A percentile compares a stretch with the other conserved stretches of the same genome.
These are phyloP conservation scores for Hyposmocoma kahamanoa DNA, from an alignment of 1,140 invertebrate genomes.

Conservation along the genomic window DNA sequence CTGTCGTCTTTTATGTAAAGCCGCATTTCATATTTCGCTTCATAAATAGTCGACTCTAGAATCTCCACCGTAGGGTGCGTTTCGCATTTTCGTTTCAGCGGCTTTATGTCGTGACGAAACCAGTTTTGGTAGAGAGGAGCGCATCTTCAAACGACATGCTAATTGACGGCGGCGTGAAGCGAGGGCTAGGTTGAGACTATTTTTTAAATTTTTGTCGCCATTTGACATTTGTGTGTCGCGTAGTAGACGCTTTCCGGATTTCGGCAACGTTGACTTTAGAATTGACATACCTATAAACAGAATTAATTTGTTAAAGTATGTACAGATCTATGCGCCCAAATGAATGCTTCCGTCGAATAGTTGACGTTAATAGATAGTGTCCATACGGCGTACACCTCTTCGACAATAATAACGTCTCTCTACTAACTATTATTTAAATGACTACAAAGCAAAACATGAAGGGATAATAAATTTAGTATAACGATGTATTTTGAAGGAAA, in stretches of 20 bases:
- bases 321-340: not conserved
- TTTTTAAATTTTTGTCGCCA: slow-evolving; percentile 41
- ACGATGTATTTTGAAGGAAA: no score
- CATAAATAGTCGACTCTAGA: slow-evolving; percentile 40
- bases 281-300: not conserved
- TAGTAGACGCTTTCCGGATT: not conserved
- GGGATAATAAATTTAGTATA: no score
- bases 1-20: slow-evolving; percentile 38
- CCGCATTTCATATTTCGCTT: slow-evolving; percentile 28
- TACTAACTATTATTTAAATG: no score
- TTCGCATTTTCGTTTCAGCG: slow-evolving; percentile 15
- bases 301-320: slow-evolving; percentile 1
- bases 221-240: not conserved
- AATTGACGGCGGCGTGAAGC: slow-evolving; percentile 63
- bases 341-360: not conserved
- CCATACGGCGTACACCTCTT: no score
- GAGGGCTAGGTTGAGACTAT: slow-evolving; percentile 40
- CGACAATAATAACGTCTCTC: no score
- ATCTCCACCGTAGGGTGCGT: slow-evolving; percentile 25
- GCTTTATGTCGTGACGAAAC: slow-evolving; percentile 26
- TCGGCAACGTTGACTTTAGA: not conserved
- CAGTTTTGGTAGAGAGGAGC: slow-evolving; percentile 30
- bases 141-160: slow-evolving; percentile 66
- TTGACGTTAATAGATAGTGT: not conserved
- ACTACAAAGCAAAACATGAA: no score